A percentile compares a stretch with the other conserved stretches of the same genome.
These are phyloP conservation scores for Ataeniobius toweri DNA, from an alignment of 2,797 vertebrate genomes.

Conservation along the genomic window DNA sequence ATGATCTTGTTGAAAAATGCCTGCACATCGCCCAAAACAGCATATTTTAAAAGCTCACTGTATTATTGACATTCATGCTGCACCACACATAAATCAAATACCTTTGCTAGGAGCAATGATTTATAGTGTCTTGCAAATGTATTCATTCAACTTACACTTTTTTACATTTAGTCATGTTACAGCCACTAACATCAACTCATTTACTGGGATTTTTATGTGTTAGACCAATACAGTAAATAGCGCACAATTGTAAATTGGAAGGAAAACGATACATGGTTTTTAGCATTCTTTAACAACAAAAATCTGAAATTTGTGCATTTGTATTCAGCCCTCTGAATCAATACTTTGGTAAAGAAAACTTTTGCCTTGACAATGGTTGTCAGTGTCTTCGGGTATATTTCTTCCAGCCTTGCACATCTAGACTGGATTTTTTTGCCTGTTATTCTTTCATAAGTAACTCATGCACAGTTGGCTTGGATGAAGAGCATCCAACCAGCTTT, in stretches of 20 bases:
- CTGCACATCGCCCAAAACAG: background rate
- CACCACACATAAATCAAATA: background rate
- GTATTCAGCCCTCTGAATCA: background rate
- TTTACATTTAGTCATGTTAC: background rate
- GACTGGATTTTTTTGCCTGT: too few relatives aligned
- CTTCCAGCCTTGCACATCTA: too few relatives aligned
- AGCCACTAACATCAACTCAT: background rate
- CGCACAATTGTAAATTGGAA: too few relatives aligned
- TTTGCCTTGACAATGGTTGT: background rate
- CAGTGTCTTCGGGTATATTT: too few relatives aligned
- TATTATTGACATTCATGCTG: background rate
- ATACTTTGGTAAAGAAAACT: background rate
- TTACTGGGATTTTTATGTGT: background rate
- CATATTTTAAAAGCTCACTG: background rate
- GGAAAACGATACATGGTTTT: too few relatives aligned
- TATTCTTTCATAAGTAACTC: too few relatives aligned
- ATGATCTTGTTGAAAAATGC: constrained; percentile 1
- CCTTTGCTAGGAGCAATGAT: background rate
- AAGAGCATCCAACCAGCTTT: too few relatives aligned
- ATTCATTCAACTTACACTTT: background rate
- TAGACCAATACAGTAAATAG: background rate
- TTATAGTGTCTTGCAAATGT: background rate
- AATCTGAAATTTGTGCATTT: background rate
- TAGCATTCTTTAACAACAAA: too few relatives aligned
- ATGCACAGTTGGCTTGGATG: too few relatives aligned